A percentile compares a stretch with the other conserved stretches of the same genome.
These are phyloP conservation scores for Corydoras maculifer DNA, from an alignment of 2,113 vertebrate genomes.

Conservation along the genomic window DNA sequence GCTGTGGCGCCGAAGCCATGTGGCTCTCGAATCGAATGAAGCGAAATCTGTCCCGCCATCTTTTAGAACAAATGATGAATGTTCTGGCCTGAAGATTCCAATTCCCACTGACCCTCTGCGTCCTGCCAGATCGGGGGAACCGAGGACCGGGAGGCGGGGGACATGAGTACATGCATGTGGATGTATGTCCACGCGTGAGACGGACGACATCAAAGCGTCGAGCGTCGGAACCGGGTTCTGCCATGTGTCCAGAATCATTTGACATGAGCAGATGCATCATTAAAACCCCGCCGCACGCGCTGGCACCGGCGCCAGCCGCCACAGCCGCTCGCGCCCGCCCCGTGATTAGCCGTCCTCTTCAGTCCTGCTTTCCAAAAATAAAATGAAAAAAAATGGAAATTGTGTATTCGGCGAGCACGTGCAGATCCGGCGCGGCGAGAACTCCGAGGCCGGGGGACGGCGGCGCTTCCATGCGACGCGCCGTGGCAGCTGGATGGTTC, in stretches of 20 bases:
- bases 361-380: slow-evolving; percentile 29
- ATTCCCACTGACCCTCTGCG: no score
- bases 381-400: no score
- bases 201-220: slow-evolving; percentile 62
- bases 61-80: no score
- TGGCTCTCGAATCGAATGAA: no score
- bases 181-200: slow-evolving; percentile 31
- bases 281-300: slow-evolving; percentile 62
- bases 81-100: no score
- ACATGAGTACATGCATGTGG: slow-evolving; percentile 9
- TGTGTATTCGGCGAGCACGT: no score
- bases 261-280: slow-evolving; percentile 72
- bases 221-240: slow-evolving; percentile 57
- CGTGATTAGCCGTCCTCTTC: slow-evolving; percentile 49
- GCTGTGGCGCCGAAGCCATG: no score
- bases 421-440: no score
- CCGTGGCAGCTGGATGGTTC: slow-evolving; percentile 34
- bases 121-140: no score
- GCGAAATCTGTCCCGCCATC: no score
- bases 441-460: no score
- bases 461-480: slow-evolving; percentile 39
- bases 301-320: slow-evolving; percentile 51
- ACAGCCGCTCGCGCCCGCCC: slow-evolving; percentile 41
- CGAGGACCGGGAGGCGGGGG: no score
- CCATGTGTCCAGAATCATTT: slow-evolving; percentile 71